phyloP scores from a whole-genome alignment of 2,888 invertebrate species.

The Auanema sp. region DNA sequence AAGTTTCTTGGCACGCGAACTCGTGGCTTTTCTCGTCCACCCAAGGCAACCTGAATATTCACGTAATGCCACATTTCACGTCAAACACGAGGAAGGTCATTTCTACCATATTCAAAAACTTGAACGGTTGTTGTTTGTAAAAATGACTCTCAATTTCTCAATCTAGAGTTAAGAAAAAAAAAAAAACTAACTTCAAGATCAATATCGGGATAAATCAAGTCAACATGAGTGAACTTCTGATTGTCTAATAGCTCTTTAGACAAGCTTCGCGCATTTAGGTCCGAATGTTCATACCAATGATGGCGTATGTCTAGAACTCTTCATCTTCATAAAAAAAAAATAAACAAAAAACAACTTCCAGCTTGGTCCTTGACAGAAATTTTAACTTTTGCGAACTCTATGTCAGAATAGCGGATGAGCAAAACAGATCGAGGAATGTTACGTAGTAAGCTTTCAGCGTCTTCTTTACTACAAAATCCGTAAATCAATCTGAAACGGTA shows the following conservation, averaged over 20 bases:
- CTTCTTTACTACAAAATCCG: slow-evolving; percentile 63
- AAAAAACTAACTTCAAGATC: slow-evolving; percentile 46
- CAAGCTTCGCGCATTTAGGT: slow-evolving; percentile 52
- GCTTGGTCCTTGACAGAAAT: slow-evolving; percentile 55
- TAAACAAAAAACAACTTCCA: slow-evolving; percentile 41
- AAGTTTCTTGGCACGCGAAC: slow-evolving; percentile 52
- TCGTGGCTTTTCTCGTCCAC: slow-evolving; percentile 49
- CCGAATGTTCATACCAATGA: slow-evolving; percentile 62
- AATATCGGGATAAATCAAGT: slow-evolving; percentile 61
- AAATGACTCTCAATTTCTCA: neutral
- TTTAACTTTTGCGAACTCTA: slow-evolving; percentile 62
- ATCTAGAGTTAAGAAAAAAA: neutral
- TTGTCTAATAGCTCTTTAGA: slow-evolving; percentile 55
- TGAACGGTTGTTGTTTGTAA: neutral
- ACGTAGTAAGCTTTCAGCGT: slow-evolving; percentile 56
- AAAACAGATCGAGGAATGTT: slow-evolving; percentile 48
- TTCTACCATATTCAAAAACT: neutral
- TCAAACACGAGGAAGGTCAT: neutral
- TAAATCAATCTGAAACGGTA: slow-evolving; percentile 50
- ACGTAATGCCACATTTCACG: neutral
- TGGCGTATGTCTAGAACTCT: slow-evolving; percentile 53
- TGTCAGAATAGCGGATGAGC: slow-evolving; percentile 61
- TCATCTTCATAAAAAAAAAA: neutral
- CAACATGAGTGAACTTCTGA: slow-evolving; percentile 55
- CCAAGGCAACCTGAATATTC: slow-evolving; percentile 49